Base-by-base conservation (phyloP, 2,113 vertebrate genomes). In the Equus quagga region DNA sequence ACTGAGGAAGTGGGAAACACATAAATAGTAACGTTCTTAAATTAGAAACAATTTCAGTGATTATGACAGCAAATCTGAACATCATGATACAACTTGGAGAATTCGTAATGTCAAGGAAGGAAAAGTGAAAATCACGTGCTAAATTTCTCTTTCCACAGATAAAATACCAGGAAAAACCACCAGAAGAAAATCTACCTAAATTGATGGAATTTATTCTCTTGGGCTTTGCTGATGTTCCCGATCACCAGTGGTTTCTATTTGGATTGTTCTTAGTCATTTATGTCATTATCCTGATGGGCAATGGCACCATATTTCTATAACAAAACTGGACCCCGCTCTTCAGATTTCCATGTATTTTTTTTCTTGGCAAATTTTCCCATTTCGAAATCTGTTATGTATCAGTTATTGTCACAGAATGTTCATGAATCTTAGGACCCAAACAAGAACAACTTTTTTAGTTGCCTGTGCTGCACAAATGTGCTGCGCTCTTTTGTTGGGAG, bases 311-410 rank as follows among this genome's bases (percentile, higher is more conserved):
- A 60, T 46, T 92, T 65, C 51, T 91, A 44, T 95, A 56, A 91
- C 81, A 21, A 79, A 73, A 60, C 21, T 79, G 21, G 79, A 89
- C 11, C 36, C 58, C 15, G 14, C 5, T 15, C 94, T 98, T 1
- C 96, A 64, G 46, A 93, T 12, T 0, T 56, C 95, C 12, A 96
- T 97, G 80, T 94, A 98, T 41, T 58, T 94, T 83, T 58, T 97
- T 96, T 54, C 94, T 97, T 8, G 70, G 85, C 28, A 97, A 96
- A 56, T 84, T 98, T 64, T 97, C 92, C 46, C 96, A 89, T 67
- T 36, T 96, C 13, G 97, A 97, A 82, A 96, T 93, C 73, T 96
- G 94, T 24, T 97, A 91, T 64, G 90, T 89, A 3, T 86, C 94
- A 3, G 54, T 73, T 33, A 83, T 31, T 9, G 33, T 96, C 91